Evolutionary conservation across 2,888 invertebrate species (phyloP).

Genomic region (Cepaea hortensis): DNA sequence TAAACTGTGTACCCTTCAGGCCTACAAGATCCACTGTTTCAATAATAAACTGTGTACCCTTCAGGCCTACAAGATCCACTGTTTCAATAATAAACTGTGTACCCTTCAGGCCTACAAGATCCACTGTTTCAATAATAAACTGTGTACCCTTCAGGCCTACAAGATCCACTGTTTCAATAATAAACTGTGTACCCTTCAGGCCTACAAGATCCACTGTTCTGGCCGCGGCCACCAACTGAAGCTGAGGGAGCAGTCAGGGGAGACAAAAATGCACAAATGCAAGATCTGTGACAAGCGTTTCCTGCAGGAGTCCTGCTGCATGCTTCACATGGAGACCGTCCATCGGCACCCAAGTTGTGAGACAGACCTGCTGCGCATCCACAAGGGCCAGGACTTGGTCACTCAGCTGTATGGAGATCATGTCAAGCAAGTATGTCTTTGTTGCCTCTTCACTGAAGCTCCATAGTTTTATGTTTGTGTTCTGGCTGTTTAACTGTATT

Average conservation of each 20-base stretch:
- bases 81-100: too few relatives aligned
- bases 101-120: too few relatives aligned
- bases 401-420: constrained; percentile 58
- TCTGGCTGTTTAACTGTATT: too few relatives aligned
- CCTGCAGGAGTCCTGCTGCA: constrained; percentile 63
- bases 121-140: too few relatives aligned
- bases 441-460: too few relatives aligned
- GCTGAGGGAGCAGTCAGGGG: constrained; percentile 55
- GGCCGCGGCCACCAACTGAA: constrained; percentile 66
- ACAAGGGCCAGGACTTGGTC: constrained; percentile 61
- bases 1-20: too few relatives aligned
- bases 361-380: constrained; percentile 58
- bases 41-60: too few relatives aligned
- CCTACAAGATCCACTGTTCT: constrained; percentile 63
- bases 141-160: too few relatives aligned
- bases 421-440: constrained; percentile 41
- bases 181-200: constrained; percentile 29
- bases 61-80: too few relatives aligned
- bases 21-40: too few relatives aligned
- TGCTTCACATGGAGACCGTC: constrained; percentile 68
- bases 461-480: too few relatives aligned
- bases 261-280: constrained; percentile 59
- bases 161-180: too few relatives aligned
- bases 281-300: constrained; percentile 68
- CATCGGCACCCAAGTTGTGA: constrained; percentile 66